Conservation (phyloP, 2,888 invertebrate genomes). For the Melanostoma scalare region DNA sequence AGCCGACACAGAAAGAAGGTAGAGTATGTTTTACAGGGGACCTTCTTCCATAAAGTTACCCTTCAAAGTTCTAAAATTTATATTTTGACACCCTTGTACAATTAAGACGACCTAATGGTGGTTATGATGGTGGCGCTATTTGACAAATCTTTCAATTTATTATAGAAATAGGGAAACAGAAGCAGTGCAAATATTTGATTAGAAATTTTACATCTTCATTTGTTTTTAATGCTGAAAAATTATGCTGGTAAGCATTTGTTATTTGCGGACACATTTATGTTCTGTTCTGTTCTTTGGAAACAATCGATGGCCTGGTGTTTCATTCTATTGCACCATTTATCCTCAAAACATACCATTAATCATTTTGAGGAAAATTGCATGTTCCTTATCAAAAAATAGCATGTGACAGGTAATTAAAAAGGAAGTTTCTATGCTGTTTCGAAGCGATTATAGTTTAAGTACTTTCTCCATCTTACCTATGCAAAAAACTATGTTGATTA, state of each 20-base stretch:
- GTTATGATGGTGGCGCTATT: constrained; percentile 46
- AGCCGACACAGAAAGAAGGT: constrained; percentile 24
- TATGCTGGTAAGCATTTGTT: constrained; percentile 78
- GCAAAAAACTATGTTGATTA: too few relatives aligned
- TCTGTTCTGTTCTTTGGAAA: neutral
- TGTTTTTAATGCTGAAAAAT: constrained; percentile 78
- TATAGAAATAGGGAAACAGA: constrained; percentile 9
- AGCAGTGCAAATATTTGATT: constrained; percentile 61
- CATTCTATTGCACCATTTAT: too few relatives aligned
- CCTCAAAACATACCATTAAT: too few relatives aligned
- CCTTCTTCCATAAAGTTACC: constrained; percentile 6
- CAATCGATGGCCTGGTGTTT: too few relatives aligned
- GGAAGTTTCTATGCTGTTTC: too few relatives aligned
- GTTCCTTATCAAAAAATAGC: too few relatives aligned
- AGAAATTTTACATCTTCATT: constrained; percentile 41
- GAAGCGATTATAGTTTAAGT: too few relatives aligned
- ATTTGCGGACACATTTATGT: constrained; percentile 45
- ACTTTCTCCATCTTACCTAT: too few relatives aligned
- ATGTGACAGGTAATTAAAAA: too few relatives aligned
- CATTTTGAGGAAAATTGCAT: too few relatives aligned
- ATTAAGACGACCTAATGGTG: constrained; percentile 66
- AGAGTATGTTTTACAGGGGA: neutral
- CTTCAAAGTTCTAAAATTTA: constrained; percentile 63
- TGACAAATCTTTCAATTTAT: constrained; percentile 36
- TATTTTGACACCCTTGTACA: constrained; percentile 79